Evolutionary conservation across 2,797 vertebrate genomes (phyloP).

Genomic region (Lophotriccus pileatus): DNA sequence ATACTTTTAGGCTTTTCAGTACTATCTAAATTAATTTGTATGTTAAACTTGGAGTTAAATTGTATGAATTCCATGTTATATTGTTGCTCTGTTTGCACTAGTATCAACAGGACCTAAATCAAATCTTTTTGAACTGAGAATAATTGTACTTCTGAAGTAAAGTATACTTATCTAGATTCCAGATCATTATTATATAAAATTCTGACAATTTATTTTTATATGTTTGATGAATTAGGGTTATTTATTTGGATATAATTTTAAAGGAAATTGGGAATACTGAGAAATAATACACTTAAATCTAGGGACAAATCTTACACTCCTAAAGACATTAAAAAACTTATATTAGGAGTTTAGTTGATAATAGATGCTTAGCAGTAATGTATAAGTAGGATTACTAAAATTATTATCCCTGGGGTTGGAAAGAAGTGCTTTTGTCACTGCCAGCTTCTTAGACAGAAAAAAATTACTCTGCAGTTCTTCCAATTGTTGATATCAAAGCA

Average conservation of each 20-base stretch:
- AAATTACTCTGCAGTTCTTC: background rate
- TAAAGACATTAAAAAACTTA: background rate
- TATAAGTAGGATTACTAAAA: background rate
- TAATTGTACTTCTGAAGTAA: conserved; percentile 7
- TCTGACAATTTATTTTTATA: background rate
- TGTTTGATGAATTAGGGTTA: background rate
- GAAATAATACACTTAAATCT: background rate
- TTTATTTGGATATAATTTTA: conserved; percentile 19
- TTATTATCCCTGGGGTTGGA: background rate
- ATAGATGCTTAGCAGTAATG: background rate
- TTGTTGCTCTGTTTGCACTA: background rate
- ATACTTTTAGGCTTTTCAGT: conserved; percentile 42
- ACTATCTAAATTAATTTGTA: conserved; percentile 50
- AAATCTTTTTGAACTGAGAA: background rate
- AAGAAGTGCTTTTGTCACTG: conserved; percentile 14
- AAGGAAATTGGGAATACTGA: background rate
- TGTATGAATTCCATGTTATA: background rate
- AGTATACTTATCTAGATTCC: background rate
- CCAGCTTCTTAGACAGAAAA: background rate
- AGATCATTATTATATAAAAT: background rate
- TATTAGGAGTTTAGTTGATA: background rate
- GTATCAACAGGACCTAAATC: background rate
- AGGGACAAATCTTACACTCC: background rate
- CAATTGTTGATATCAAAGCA: conserved; percentile 16
- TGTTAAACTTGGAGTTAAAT: conserved; percentile 56